Evolutionary conservation across 2,113 vertebrate genomes (phyloP).

Genomic region (Ceratotherium simum): DNA sequence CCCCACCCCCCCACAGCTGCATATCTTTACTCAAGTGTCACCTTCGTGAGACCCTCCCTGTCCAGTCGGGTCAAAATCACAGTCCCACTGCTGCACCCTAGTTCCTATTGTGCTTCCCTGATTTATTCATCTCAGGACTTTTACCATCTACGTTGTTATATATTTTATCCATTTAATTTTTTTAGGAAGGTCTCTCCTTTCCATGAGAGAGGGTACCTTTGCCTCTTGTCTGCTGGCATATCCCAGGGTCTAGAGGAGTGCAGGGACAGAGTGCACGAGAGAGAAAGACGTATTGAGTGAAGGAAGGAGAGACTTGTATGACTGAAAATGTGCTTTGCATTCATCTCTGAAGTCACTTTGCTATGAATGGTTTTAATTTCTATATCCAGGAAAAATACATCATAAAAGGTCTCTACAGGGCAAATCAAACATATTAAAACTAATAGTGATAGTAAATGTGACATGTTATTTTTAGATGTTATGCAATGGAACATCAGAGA

Average conservation of each 20-base stretch:
- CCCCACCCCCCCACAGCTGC: not conserved
- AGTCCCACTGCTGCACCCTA: not conserved
- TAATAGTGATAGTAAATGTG: not conserved
- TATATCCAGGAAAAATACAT: not conserved
- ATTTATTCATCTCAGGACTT: not conserved
- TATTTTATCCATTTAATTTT: not conserved
- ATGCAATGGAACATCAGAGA: not conserved
- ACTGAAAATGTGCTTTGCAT: not conserved
- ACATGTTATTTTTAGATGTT: not conserved
- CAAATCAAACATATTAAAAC: not conserved
- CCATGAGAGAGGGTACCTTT: not conserved
- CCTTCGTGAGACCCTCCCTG: not conserved
- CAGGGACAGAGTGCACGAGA: too few relatives aligned
- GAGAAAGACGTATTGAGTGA: not conserved
- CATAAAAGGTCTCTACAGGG: not conserved
- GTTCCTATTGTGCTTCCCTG: not conserved
- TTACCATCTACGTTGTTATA: fast-evolving
- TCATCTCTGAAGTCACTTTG: not conserved
- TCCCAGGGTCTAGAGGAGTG: not conserved
- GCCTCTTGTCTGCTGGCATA: not conserved
- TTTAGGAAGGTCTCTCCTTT: not conserved
- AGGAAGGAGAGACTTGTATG: not conserved
- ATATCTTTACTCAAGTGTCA: not conserved
- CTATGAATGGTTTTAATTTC: conserved; percentile 16
- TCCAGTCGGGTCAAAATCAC: not conserved